These are phyloP conservation scores for Odontamblyopus lacepedii DNA, from an alignment of 2,797 vertebrate genomes.

Conservation along the genomic window DNA sequence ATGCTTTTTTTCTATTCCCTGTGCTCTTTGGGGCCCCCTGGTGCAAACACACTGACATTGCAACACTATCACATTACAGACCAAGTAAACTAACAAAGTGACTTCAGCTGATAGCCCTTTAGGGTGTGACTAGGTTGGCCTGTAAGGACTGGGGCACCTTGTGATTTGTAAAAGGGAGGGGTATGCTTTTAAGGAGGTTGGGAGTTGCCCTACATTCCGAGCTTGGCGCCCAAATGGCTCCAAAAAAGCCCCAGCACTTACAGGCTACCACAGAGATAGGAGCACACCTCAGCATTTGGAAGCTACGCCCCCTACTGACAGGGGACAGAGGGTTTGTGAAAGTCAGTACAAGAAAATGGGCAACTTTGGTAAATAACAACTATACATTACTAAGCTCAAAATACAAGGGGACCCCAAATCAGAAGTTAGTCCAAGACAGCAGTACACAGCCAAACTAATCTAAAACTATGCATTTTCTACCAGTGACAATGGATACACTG, in stretches of 20 bases:
- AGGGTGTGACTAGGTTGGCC: conserved; percentile 61
- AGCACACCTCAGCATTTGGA: conserved; percentile 61
- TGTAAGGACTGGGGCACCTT: conserved; percentile 78
- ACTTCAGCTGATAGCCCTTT: conserved; percentile 79
- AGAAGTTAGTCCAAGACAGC: conserved; percentile 37
- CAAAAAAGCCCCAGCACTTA: conserved; percentile 80
- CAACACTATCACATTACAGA: conserved; percentile 29
- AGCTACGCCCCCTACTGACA: conserved; percentile 47
- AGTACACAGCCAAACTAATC: conserved; percentile 44
- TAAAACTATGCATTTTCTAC: conserved; percentile 32
- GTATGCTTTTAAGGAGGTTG: conserved; percentile 47
- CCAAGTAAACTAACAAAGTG: conserved; percentile 47
- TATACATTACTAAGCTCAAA: conserved; percentile 31
- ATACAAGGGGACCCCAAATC: conserved; percentile 30
- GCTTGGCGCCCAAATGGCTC: conserved; percentile 77
- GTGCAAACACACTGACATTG: conserved; percentile 35
- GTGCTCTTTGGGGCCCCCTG: conserved; percentile 34
- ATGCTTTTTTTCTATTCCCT: neutral
- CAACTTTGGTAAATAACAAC: conserved; percentile 25
- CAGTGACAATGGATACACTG: conserved; percentile 18
- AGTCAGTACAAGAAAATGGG: conserved; percentile 27
- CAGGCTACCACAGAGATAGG: conserved; percentile 61
- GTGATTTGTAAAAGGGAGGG: conserved; percentile 44
- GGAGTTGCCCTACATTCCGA: conserved; percentile 81
- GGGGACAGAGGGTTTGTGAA: conserved; percentile 35